Base-by-base conservation (phyloP, 2,888 invertebrate genomes). In the Xestia c-nigrum region DNA sequence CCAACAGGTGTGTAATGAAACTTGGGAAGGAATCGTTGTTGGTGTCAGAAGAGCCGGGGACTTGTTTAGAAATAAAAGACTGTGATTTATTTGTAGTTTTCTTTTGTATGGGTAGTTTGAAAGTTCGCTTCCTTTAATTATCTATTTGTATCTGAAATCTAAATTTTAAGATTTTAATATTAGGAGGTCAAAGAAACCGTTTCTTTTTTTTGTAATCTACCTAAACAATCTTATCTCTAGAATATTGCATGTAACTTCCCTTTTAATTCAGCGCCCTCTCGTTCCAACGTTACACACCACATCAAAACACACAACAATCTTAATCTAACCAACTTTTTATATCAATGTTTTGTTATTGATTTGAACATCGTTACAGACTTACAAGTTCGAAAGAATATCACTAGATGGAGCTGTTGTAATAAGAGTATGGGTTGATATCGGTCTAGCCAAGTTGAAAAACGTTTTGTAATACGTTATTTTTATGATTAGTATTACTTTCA, bases 21-120 rank as follows among this genome's bases (percentile, higher is more conserved):
- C 97, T 43, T 98, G 97, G 97, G 94, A 94, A 77, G 97, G 97
- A 19, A 91, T 97, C 65, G 95, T 95, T 52, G 97, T 94, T 3
- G 97, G 97, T 46, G 97, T 95, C 0, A 92, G 95, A 85, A 90
- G 89, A 85, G 92, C 94, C 63, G 93, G 91, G 7, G 91, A 92
- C 52, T 80, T 93, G 43, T 93, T 90, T 74, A 80, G 24, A 68
- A 74, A 80, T 80, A 80, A 72, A 78, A 74, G 31, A 55, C 21
- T 73, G 16, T 77, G 16, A 77, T 77, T 81, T 38, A 70, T 46
- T 10, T 52, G n/a, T 50, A 16, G 40, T 73, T 64, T 80, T 38
- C 6, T 55, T 76, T 63, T 66, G 7, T 21, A 10, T 19, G 14
- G 31, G 16, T 16, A 31, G 6, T 7, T 59, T 16, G 6, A 31